Percentiles rank a stretch among this genome's conserved stretches.
Evolutionary conservation across 2,113 vertebrate species (phyloP).

Genomic region (Carettochelys insculpta): DNA sequence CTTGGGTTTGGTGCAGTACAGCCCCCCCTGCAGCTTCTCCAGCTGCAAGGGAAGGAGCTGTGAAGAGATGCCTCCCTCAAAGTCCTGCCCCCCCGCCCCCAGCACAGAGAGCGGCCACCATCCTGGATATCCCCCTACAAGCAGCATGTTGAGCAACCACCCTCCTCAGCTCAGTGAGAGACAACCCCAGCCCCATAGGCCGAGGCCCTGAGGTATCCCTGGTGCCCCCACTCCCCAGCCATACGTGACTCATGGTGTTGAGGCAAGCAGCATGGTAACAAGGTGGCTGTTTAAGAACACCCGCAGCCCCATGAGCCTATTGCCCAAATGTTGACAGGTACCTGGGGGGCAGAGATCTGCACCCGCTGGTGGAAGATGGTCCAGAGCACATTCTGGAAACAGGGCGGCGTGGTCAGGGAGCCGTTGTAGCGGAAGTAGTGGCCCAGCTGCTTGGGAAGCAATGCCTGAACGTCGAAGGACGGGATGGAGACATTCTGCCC

Average conservation of each 20-base stretch:
- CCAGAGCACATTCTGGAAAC: constrained; percentile 89
- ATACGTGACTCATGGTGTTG: background rate
- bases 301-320: fast-evolving
- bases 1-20: constrained; percentile 40
- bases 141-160: background rate
- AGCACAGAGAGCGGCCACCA: background rate
- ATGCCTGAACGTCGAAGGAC: constrained; percentile 80
- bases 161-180: background rate
- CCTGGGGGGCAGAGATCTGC: constrained; percentile 84
- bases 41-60: constrained; percentile 54
- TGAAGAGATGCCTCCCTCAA: fast-evolving
- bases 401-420: constrained; percentile 92
- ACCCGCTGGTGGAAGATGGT: constrained; percentile 82
- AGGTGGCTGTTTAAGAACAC: background rate
- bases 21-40: constrained; percentile 66
- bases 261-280: background rate
- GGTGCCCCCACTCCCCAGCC: background rate
- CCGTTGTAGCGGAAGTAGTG: constrained; percentile 91
- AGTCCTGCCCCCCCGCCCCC: background rate
- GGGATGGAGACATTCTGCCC: constrained; percentile 82
- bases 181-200: background rate
- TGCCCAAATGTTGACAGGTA: background rate
- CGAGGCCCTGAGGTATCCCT: background rate
- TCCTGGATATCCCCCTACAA: too few relatives aligned
- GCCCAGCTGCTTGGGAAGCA: constrained; percentile 81